Percentiles rank a stretch among this genome's conserved stretches.
These are phyloP conservation scores for Philypnodon macrostomus DNA, from an alignment of 2,797 vertebrate species.

Conservation along the genomic window DNA sequence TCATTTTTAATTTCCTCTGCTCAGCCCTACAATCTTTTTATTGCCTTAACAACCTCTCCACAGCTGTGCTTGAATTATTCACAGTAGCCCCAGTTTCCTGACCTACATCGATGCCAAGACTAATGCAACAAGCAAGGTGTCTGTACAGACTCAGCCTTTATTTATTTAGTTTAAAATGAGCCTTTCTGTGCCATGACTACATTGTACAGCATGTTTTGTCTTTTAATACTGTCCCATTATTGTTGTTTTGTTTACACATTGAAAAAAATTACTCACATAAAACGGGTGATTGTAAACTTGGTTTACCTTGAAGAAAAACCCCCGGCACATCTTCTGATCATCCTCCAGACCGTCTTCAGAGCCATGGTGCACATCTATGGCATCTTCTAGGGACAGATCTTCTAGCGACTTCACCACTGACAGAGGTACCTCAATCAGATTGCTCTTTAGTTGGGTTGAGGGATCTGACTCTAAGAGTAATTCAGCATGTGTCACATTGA, in stretches of 20 bases:
- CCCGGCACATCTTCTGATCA: conserved; percentile 89
- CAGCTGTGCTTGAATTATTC: conserved; percentile 75
- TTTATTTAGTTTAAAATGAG: no score
- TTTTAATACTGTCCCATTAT: no score
- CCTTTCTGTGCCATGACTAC: no score
- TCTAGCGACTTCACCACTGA: conserved; percentile 85
- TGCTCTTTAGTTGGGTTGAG: conserved; percentile 71
- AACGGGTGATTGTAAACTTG: background rate
- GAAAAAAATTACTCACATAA: background rate
- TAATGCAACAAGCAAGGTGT: conserved; percentile 32
- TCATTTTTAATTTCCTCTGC: conserved; percentile 25
- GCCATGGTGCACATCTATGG: conserved; percentile 69
- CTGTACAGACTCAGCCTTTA: conserved; percentile 15
- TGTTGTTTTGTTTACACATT: background rate
- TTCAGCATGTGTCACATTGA: conserved; percentile 85
- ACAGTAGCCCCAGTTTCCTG: conserved; percentile 72
- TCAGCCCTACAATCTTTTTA: conserved; percentile 27
- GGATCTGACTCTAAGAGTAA: conserved; percentile 64
- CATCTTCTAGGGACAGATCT: conserved; percentile 74
- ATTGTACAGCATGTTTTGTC: no score
- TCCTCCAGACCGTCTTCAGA: conserved; percentile 78
- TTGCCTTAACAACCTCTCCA: conserved; percentile 43
- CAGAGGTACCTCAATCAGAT: conserved; percentile 90
- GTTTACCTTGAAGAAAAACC: conserved; percentile 97
- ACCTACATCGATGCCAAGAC: conserved; percentile 71